Conservation (phyloP, 2,113 vertebrate genomes). For the Eulemur rufifrons region DNA sequence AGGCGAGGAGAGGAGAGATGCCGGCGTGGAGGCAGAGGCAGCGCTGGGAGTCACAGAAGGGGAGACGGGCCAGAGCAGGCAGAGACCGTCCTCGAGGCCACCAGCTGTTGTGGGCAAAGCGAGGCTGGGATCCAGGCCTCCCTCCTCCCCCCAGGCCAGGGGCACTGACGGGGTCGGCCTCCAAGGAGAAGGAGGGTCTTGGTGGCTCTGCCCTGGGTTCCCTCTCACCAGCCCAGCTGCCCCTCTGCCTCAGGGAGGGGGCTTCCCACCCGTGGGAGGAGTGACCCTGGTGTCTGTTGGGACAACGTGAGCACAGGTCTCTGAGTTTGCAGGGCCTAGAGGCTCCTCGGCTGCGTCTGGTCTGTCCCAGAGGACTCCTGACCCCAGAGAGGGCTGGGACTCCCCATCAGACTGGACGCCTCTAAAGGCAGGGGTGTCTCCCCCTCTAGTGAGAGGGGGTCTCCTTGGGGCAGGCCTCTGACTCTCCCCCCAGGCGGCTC, state of each 20-base stretch:
- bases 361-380: not conserved
- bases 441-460: not conserved
- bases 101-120: accelerated
- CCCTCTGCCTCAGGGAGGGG: not conserved
- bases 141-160: not conserved
- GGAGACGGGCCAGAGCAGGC: not conserved
- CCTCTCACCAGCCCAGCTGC: not conserved
- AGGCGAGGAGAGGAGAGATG: too few relatives aligned
- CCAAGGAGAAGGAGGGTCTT: not conserved
- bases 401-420: not conserved
- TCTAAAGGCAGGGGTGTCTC: not conserved
- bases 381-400: not conserved
- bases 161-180: not conserved
- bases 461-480: not conserved
- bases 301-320: not conserved
- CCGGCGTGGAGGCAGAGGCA: not conserved
- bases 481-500: not conserved
- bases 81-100: accelerated
- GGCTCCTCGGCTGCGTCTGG: not conserved
- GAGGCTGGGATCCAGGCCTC: not conserved
- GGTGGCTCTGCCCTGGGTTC: not conserved
- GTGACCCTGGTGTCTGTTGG: not conserved
- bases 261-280: not conserved
- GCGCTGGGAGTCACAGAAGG: constrained; percentile 25
- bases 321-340: not conserved